Conservation (phyloP, 2,113 vertebrate species). For the Erythrocercus mccallii region DNA sequence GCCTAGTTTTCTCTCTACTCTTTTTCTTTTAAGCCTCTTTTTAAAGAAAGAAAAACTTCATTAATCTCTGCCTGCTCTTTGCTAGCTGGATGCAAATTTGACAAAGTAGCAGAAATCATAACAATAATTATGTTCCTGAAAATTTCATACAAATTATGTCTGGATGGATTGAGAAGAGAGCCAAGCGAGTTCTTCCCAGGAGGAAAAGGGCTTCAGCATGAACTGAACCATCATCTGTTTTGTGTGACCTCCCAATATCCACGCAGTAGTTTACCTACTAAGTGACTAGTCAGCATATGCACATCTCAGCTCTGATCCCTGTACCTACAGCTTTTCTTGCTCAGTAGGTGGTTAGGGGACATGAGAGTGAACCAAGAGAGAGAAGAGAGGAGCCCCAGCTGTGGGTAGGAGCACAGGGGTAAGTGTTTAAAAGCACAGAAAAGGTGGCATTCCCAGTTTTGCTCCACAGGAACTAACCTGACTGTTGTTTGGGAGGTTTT, state of each 20-base stretch:
- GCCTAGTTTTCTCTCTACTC: neutral
- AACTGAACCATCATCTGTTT: neutral
- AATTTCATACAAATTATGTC: neutral
- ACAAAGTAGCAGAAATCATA: neutral
- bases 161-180: neutral
- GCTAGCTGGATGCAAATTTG: neutral
- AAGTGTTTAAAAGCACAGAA: neutral
- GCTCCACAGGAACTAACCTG: neutral
- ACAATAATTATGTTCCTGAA: neutral
- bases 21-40: neutral
- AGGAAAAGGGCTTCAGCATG: neutral
- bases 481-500: neutral
- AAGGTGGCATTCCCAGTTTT: neutral
- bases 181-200: rapidly evolving
- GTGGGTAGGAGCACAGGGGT: neutral
- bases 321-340: neutral
- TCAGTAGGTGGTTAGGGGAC: rapidly evolving
- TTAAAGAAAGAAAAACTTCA: neutral
- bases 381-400: rapidly evolving
- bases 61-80: neutral
- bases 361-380: neutral
- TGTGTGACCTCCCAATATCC: neutral
- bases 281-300: neutral
- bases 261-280: neutral
- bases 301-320: neutral